A percentile compares a stretch with the other conserved stretches of the same genome.
Evolutionary conservation across 2,797 vertebrate species (phyloP).

Genomic region (Sus cebifrons): DNA sequence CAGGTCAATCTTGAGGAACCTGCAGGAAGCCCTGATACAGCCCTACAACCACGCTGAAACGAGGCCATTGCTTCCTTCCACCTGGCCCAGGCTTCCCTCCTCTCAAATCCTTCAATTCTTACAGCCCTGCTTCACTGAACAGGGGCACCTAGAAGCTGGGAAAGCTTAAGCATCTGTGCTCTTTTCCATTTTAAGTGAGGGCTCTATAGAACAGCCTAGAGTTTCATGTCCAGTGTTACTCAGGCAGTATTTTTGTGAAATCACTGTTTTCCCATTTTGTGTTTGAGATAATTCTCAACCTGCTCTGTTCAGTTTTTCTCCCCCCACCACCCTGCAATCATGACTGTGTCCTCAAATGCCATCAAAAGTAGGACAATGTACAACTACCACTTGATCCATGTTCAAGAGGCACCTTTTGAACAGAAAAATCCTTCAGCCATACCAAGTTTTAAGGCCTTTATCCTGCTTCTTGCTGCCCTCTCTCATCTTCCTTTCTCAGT

Average conservation of each 20-base stretch:
- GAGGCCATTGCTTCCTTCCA: background rate
- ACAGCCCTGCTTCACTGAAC: background rate
- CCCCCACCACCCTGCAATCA: background rate
- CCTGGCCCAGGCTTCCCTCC: no score
- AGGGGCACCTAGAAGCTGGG: background rate
- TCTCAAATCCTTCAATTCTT: background rate
- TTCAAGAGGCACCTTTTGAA: background rate
- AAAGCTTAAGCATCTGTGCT: background rate
- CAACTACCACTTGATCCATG: background rate
- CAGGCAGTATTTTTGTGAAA: background rate
- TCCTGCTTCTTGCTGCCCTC: background rate
- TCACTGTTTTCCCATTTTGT: background rate
- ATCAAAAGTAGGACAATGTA: background rate
- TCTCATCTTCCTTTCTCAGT: background rate
- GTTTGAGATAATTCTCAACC: background rate
- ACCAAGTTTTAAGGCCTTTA: slow-evolving; percentile 1
- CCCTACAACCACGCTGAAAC: background rate
- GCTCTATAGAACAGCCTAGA: background rate
- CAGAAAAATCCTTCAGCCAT: background rate
- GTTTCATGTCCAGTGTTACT: background rate
- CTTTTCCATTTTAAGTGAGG: background rate
- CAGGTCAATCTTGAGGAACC: background rate
- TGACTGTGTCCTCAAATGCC: background rate
- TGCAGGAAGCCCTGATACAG: accelerated
- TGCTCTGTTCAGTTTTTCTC: background rate